Evolutionary conservation across 2,888 invertebrate species (phyloP), one percentile per base, ranked within the genome.

Genomic region (Phalera bucephala): DNA sequence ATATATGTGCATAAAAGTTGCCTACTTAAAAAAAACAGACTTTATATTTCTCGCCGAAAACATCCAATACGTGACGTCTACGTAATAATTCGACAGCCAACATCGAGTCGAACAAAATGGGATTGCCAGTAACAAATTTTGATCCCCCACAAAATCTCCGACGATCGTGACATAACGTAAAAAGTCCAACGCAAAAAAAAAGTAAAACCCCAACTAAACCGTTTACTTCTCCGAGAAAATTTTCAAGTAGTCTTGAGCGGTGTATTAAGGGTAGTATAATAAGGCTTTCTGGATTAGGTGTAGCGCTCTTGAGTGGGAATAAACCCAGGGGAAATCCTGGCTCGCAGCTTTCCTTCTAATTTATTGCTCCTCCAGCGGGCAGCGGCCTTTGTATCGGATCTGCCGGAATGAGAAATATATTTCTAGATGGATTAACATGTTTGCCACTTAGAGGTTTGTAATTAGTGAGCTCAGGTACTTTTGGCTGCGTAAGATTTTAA

Each of bases 231-330:
- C 64, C 71, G 71, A 80, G 81, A 72, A 88, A 86, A 87, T 84
- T 88, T 86, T 87, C 88, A 88, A 88, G 87, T 85, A 85, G 80
- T 85, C 86, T 83, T 81, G 86, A 88, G 84, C 81, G 72, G 76
- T 74, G 87, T 85, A 86, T 88, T 88, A 87, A 85, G 88, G 87
- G 85, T 77, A 81, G 88, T 76, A 86, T 89, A 89, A 89, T 88
- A 89, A 87, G 89, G 86, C 87, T 87, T 88, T 86, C 81, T 81
- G 89, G 89, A 89, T 89, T 89, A 89, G 86, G 80, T 80, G 84
- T 73, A 79, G 79, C 83, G 82, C 83, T 84, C 86, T 86, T 88
- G 87, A 89, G 86, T 87, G 87, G 76, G 89, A 87, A 87, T 89
- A 88, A 89, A 79, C 89, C 82, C 89, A 75, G 64, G 89, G 89